A percentile compares a stretch with the other conserved stretches of the same genome.
Conservation (phyloP, 2,797 vertebrate genomes). For the Hippoglossus hippoglossus region DNA sequence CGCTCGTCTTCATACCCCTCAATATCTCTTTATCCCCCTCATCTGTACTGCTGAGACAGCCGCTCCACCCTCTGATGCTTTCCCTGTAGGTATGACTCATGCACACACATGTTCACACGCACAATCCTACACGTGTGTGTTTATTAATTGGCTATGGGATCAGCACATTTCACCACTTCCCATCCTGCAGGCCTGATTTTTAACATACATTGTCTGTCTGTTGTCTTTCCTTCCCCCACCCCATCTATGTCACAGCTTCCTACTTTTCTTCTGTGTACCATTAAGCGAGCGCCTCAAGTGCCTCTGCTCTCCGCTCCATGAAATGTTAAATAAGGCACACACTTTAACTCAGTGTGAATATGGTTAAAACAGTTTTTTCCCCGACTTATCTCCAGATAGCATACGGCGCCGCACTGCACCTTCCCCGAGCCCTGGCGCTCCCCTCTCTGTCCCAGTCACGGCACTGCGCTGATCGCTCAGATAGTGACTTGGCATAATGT, state of each 20-base stretch:
- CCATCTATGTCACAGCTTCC: constrained; percentile 28
- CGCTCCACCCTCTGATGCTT: constrained; percentile 39
- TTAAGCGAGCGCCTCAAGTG: constrained; percentile 25
- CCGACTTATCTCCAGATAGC: constrained; percentile 74
- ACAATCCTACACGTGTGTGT: constrained; percentile 40
- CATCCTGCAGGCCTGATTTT: constrained; percentile 76
- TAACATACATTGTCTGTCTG: constrained; percentile 62
- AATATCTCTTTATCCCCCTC: constrained; percentile 58
- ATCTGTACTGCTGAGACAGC: constrained; percentile 58
- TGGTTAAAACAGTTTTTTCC: constrained; percentile 35
- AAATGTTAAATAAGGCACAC: constrained; percentile 42
- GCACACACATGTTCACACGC: constrained; percentile 18
- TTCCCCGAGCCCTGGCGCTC: constrained; percentile 34
- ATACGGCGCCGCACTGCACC: constrained; percentile 83
- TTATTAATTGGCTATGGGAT: constrained; percentile 80
- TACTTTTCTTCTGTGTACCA: constrained; percentile 29
- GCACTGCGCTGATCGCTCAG: constrained; percentile 79
- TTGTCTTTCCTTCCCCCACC: constrained; percentile 13
- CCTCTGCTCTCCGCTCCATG: constrained; percentile 25
- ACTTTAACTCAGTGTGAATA: constrained; percentile 45
- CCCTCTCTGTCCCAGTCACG: constrained; percentile 76
- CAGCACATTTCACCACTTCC: constrained; percentile 35
- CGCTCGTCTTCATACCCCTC: constrained; percentile 28
- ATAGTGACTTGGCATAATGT: constrained; percentile 87
- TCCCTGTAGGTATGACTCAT: constrained; percentile 55